These are phyloP conservation scores for Anolis sagrei DNA, from an alignment of 2,113 vertebrate genomes.

Conservation along the genomic window DNA sequence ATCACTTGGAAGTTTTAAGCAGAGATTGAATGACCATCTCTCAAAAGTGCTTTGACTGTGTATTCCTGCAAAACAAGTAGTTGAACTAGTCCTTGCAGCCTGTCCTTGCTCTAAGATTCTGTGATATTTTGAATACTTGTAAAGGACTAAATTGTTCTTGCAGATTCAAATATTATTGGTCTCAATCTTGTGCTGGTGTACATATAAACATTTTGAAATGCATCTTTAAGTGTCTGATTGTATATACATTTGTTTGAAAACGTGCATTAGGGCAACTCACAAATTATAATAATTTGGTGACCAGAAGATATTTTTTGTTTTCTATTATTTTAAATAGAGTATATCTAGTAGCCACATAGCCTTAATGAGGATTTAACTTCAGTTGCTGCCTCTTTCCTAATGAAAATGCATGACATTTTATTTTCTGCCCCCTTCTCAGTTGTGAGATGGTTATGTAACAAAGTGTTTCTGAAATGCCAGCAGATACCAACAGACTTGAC, in stretches of 20 bases:
- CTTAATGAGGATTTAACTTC: constrained; percentile 32
- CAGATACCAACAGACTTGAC: neutral
- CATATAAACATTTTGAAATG: no score
- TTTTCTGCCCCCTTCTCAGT: constrained; percentile 37
- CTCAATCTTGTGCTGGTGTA: no score
- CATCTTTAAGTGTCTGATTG: no score
- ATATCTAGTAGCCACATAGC: constrained; percentile 22
- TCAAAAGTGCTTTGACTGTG: no score
- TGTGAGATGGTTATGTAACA: constrained; percentile 3
- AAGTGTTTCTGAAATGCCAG: constrained; percentile 23
- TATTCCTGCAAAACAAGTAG: no score
- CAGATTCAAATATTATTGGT: no score
- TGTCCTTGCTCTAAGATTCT: neutral
- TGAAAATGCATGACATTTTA: constrained; percentile 21
- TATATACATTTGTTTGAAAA: no score
- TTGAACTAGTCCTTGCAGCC: no score
- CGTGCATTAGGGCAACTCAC: neutral
- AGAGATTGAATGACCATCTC: no score
- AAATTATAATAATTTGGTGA: neutral
- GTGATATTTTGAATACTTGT: no score
- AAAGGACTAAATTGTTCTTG: no score
- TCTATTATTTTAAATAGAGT: neutral
- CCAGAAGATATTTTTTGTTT: constrained; percentile 39
- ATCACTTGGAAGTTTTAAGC: no score
- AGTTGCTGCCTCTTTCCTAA: constrained; percentile 17